Base-by-base conservation (phyloP, 2,113 vertebrate genomes). In the Xyrauchen texanus region DNA sequence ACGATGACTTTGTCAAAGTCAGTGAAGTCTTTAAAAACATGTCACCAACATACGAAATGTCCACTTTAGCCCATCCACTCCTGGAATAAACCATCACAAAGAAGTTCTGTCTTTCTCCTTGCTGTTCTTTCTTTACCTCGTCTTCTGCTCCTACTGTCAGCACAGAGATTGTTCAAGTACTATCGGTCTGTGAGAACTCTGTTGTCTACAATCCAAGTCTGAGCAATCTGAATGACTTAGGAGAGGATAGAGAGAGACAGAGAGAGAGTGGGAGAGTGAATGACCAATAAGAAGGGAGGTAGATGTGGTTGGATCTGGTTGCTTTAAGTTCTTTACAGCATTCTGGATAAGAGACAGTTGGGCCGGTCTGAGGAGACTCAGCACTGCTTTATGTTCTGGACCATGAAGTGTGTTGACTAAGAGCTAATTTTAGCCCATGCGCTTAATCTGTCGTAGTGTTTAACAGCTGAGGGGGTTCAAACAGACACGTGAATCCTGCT, bases 371-470 rank as follows among this genome's bases (percentile, higher is more conserved):
- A 10, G 55, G 73, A 68, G 57, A 62, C 63, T 65, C 58, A 62
- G 12, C 70, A 21, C 57, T 74, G 15, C 82, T 75, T 62, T 77
- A 58, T 62, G 68, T 74, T 55, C 70, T 53, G 89, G 92, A 91
- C 64, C 90, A 93, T 89, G 89, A 93, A 90, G 85, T 60, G 60
- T 88, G 89, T 91, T 86, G 89, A 90, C 89, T 91, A 89, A 53
- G 89, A 88, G 92, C 94, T 95, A 95, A 94, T 95, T 96, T 94
- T 95, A 96, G 93, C 90, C 90, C 82, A 88, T 94, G 93, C 92
- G 94, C 94, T 95, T 94, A 95, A 92, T 92, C 91, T 92, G 92
- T 92, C 93, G 85, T 92, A 91, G 92, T 91, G 92, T 93, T 94
- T 93, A 94, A 94, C 95, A 96, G 94, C 94, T 96, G 95, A 95